Percentiles rank a stretch among this genome's conserved stretches.
These are phyloP conservation scores for Neuroscelio doddi DNA, from an alignment of 2,888 invertebrate genomes.

Conservation along the genomic window DNA sequence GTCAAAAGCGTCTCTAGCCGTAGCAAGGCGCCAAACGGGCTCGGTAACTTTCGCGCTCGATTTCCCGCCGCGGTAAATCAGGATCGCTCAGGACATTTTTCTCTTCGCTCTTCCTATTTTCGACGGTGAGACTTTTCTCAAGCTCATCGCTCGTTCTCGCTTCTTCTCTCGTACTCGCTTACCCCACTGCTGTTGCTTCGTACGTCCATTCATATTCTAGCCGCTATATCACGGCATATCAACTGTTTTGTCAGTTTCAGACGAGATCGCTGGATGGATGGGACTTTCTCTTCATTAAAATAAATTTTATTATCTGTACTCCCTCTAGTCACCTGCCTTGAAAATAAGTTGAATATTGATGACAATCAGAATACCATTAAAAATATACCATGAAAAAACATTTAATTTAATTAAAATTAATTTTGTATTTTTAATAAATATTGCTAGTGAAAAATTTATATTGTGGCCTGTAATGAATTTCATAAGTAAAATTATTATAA, in stretches of 20 bases:
- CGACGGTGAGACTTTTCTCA: slow-evolving; percentile 48
- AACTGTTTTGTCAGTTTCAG: slow-evolving; percentile 70
- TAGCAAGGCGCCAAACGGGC: slow-evolving; percentile 40
- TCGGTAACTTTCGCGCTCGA: slow-evolving; percentile 53
- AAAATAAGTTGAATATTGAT: slow-evolving; percentile 16
- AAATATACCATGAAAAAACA: not conserved
- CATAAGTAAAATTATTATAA: too few species aligned
- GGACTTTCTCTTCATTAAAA: slow-evolving; percentile 64
- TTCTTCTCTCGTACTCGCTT: slow-evolving; percentile 19
- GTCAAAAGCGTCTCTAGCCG: slow-evolving; percentile 40
- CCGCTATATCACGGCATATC: slow-evolving; percentile 66
- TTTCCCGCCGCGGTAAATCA: slow-evolving; percentile 64
- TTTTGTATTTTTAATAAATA: too few species aligned
- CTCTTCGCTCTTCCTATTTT: slow-evolving; percentile 50
- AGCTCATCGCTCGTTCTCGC: slow-evolving; percentile 42
- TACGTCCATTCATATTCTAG: slow-evolving; percentile 61
- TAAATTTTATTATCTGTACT: slow-evolving; percentile 44
- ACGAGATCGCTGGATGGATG: slow-evolving; percentile 60
- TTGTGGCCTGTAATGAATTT: too few species aligned
- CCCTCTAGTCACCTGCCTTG: slow-evolving; percentile 14
- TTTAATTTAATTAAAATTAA: too few species aligned
- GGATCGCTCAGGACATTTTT: slow-evolving; percentile 62
- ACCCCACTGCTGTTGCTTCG: slow-evolving; percentile 28
- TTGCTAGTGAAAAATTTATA: too few species aligned
- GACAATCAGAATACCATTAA: not conserved